Percentiles rank a stretch among this genome's conserved stretches.
Conservation (phyloP, 2,888 invertebrate genomes). For the Phengaris arion region DNA sequence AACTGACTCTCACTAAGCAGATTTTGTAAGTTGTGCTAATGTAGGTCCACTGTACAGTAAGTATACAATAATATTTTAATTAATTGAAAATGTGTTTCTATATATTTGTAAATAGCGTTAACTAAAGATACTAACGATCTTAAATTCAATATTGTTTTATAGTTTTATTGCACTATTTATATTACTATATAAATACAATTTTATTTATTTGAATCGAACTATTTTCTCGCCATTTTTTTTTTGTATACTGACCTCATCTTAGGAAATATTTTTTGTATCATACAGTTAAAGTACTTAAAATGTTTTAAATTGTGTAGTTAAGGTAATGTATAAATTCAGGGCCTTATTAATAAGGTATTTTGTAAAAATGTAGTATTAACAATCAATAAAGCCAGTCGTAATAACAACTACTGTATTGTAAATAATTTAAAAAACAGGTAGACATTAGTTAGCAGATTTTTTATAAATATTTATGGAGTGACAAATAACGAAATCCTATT, state of each 20-base stretch:
- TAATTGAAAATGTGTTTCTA: not conserved
- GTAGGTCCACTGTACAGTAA: no score
- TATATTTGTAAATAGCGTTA: not conserved
- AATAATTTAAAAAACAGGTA: not conserved
- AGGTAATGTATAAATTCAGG: conserved; percentile 11
- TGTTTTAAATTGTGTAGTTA: not conserved
- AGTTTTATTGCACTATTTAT: conserved; percentile 4
- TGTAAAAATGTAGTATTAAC: conserved; percentile 9
- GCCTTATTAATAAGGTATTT: conserved; percentile 25
- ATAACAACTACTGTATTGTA: not conserved
- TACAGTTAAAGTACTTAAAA: not conserved
- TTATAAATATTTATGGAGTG: conserved; percentile 12
- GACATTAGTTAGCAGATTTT: conserved; percentile 20
- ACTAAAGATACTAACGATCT: not conserved
- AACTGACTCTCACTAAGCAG: no score
- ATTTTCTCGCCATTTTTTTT: not conserved
- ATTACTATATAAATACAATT: not conserved
- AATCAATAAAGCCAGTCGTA: conserved; percentile 1
- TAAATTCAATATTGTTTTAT: not conserved
- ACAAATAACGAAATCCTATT: not conserved
- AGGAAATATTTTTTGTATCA: not conserved
- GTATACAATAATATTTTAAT: not conserved
- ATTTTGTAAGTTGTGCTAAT: no score
- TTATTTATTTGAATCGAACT: not conserved
- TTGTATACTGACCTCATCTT: not conserved